Evolutionary conservation across 2,113 vertebrate species (phyloP), one percentile per base, ranked within the genome.

Genomic region (Piprites chloris): DNA sequence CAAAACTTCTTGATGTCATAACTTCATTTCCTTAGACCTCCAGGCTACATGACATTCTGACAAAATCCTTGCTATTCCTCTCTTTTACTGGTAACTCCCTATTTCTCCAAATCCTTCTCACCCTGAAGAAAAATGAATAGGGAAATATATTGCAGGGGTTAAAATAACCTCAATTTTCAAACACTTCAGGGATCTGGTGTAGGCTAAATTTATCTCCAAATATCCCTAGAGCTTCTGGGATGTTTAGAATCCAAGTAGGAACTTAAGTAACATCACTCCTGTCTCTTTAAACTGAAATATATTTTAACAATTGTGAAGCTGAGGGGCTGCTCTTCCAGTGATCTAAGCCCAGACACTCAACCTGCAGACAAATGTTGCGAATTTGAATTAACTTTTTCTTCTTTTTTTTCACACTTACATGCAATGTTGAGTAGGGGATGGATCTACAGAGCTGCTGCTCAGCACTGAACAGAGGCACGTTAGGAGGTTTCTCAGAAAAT

Each of bases 51-150:
- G 50, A 88, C 96, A 97, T 67, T 98, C 97, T 72, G 86, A 58
- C 16, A 98, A 95, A 93, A 98, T 98, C 71, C 50, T 56, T 33
- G 96, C 96, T 82, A 96, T 97, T 8, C 91, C 87, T 87, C 95
- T 98, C 98, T 49, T 50, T 98, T 96, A 7, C 42, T 97, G 94
- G 96, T 97, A 80, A 97, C 67, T 91, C 98, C 96, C 1, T 97
- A 98, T 89, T 98, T 98, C 98, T 98, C 98, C 97, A 98, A 80
- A 78, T 98, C 97, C 52, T 98, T 98, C 86, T 98, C 98, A 22
- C 96, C 96, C 95, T 98, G 92, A 33, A 58, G 24, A 63, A 74
- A 86, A 77, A 66, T 2, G 1, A 37, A 21, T 3, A 49, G 39
- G 26, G 44, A 87, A 72, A 75, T 13, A 23, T 22, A 66, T 58